Evolutionary conservation across 2,797 vertebrate species (phyloP), one percentile per base, ranked within the genome.

Genomic region (Micrastur ruficollis): DNA sequence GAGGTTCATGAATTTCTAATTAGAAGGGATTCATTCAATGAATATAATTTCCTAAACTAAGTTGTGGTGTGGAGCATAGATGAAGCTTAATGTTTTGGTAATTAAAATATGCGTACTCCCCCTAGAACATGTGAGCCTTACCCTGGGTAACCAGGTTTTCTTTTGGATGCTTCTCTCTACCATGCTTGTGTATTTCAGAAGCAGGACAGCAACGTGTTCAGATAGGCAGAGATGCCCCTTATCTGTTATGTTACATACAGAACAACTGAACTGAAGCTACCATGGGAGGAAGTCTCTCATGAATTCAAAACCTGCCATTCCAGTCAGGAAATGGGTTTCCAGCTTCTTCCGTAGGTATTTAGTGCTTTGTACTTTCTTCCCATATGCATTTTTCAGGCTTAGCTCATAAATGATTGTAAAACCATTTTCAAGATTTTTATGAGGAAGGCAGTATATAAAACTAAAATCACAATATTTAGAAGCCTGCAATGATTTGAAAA

Each of bases 1-100:
- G 67, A 92, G 17, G 4, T 92, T 89, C 29, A 73, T 91, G 71
- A 93, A 82, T 95, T 96, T 91, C 66, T 91, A 62, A 93, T 91
- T 89, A 66, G 38, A 79, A 66, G 10, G 50, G 31, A 66, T 91
- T 87, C 32, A 81, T 92, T 96, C 78, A 80, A 34, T 93, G 34
- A 82, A 85, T 85, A 27, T 66, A 26, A 87, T 94, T 95, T 96
- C 71, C 84, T 82, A 65, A 92, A 79, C 49, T 53, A 84, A 62
- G 34, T 65, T 92, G 53, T 53, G 62, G 32, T 75, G 34, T 46
- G 21, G 12, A 70, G 26, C 71, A 42, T 23, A 85, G 55, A 52
- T 76, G 63, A 85, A 72, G 58, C 50, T 46, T 71, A 70, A 61
- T 66, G 23, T 81, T 73, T 68, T 68, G 73, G 50, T 89, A 50